Conservation (phyloP, 2,113 vertebrate species). For the Rostratula benghalensis region DNA sequence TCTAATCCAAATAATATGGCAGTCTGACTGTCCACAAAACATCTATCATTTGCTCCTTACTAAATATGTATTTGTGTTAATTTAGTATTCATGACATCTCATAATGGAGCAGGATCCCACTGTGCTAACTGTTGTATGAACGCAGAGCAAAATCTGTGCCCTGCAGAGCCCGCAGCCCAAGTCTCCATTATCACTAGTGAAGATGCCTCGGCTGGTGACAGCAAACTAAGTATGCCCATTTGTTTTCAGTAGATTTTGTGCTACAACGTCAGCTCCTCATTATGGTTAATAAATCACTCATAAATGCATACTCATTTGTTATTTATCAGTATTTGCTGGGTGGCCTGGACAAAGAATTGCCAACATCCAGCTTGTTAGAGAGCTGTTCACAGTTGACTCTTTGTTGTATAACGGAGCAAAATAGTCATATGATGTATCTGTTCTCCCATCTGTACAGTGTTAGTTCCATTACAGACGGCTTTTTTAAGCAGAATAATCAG, state of each 20-base stretch:
- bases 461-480: conserved; percentile 20
- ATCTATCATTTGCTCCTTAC: conserved; percentile 37
- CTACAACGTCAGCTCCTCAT: not conserved
- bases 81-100: conserved; percentile 40
- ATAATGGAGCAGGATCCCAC: conserved; percentile 17
- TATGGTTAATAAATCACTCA: conserved; percentile 9
- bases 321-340: conserved; percentile 32
- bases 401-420: conserved; percentile 45
- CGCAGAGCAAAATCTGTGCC: conserved; percentile 2
- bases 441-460: conserved; percentile 36
- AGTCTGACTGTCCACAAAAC: conserved; percentile 29
- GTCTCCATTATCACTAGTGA: conserved; percentile 5
- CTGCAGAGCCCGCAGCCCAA: conserved; percentile 21
- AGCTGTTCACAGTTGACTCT: conserved; percentile 17
- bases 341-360: conserved; percentile 9
- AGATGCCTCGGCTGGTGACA: conserved; percentile 18
- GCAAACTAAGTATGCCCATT: conserved; percentile 16
- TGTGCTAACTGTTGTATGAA: conserved; percentile 23
- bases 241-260: not conserved
- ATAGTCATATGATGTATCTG: conserved; percentile 10
- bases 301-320: conserved; percentile 1
- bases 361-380: not conserved
- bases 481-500: conserved; percentile 38
- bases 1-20: conserved; percentile 23
- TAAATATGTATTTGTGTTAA: conserved; percentile 53